Base-by-base conservation (phyloP, 2,888 invertebrate species). In the Margaritifera margaritifera region DNA sequence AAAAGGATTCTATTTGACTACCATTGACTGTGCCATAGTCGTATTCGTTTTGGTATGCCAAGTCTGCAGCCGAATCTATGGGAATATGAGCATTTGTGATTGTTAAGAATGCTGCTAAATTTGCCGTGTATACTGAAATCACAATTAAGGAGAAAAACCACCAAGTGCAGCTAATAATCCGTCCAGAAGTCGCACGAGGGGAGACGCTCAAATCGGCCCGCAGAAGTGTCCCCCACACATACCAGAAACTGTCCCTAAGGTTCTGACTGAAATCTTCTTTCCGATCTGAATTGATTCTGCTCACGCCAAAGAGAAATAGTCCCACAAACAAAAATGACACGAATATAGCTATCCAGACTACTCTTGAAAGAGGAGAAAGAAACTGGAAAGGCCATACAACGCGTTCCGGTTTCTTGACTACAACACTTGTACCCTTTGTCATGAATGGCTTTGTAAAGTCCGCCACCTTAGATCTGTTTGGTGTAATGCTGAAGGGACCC, bases 401-500 rank as follows among this genome's bases (percentile, higher is more conserved):
- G 89, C 95, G 95, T 80, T 95, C 93, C 25, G 95, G 95, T 88
- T 95, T 96, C 90, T 95, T 95, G 85, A 96, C 95, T 94, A 96
- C 96, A 81, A 98, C 95, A 81, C 97, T 97, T 86, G 96, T 96
- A 73, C 97, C 97, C 77, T 98, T 93, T 20, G 96, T 95, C 94
- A 99, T 95, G 91, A 97, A 99, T 11, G 98, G 97, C 90, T 98
- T 98, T 86, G 95, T 97, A 91, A 99, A 98, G 91, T 98, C 98
- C 82, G 98, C 96, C 75, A 97, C 96, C 78, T 94, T 92, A 90
- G 97, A 97, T 61, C 98, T 92, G 87, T 95, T 96, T 19, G 95
- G 94, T 50, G 97, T 97, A 85, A 98, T 95, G 54, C 97, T 97
- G 91, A 99, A 93, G 60, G 98, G 95, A 52, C 97, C 97, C 69